Evolutionary conservation across 2,797 vertebrate species (phyloP).

Genomic region (Micromesistius poutassou): DNA sequence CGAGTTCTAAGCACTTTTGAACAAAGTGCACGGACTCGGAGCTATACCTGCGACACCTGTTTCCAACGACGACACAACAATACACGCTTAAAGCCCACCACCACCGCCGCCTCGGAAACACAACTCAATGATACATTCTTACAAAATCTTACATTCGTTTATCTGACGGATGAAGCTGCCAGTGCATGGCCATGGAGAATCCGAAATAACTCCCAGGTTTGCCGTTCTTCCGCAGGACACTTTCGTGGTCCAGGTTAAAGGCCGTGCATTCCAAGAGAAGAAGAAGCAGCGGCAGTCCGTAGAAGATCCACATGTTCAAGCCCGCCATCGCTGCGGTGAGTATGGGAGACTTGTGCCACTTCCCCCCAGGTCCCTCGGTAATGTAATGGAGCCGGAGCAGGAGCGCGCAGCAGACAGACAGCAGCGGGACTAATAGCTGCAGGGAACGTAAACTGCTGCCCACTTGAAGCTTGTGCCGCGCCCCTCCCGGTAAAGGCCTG

Average conservation of each 20-base stretch:
- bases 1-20: neutral
- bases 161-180: slow-evolving; percentile 77
- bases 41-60: neutral
- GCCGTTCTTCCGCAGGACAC: slow-evolving; percentile 74
- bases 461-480: slow-evolving; percentile 19
- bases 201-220: slow-evolving; percentile 81
- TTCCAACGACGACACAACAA: neutral
- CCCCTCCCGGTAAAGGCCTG: slow-evolving; percentile 46
- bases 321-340: slow-evolving; percentile 38
- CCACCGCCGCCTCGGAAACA: too few relatives aligned
- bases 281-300: slow-evolving; percentile 44
- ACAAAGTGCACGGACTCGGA: neutral
- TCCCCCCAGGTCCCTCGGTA: neutral
- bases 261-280: slow-evolving; percentile 59
- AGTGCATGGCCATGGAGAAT: slow-evolving; percentile 68
- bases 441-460: slow-evolving; percentile 19
- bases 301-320: slow-evolving; percentile 25
- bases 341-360: neutral
- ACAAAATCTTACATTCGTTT: slow-evolving; percentile 77
- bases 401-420: too few relatives aligned
- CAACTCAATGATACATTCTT: neutral
- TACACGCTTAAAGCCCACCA: neutral
- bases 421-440: slow-evolving; percentile 22
- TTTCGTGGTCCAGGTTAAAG: slow-evolving; percentile 83
- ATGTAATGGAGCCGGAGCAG: slow-evolving; percentile 12